A percentile compares a stretch with the other conserved stretches of the same genome.
Evolutionary conservation across 2,797 vertebrate genomes (phyloP).

Genomic region (Helarctos malayanus): DNA sequence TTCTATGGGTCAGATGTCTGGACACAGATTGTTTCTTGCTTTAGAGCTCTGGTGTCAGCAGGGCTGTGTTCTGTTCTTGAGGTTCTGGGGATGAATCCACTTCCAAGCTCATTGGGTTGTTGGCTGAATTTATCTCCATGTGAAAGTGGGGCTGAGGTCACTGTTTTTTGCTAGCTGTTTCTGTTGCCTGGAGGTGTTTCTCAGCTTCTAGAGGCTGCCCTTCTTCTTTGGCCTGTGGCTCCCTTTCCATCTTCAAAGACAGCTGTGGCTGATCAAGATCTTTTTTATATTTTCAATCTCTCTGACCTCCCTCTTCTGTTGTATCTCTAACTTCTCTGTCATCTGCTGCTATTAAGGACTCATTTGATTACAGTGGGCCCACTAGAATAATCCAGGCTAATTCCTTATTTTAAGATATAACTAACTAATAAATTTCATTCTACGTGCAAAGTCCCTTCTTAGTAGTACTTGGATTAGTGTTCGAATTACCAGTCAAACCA

Average conservation of each 20-base stretch:
- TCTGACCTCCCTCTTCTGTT: background rate
- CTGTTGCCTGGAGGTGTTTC: background rate
- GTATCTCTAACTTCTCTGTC: background rate
- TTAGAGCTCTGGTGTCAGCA: background rate
- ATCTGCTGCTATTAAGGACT: background rate
- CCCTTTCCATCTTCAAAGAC: background rate
- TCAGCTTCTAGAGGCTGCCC: background rate
- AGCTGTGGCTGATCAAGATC: background rate
- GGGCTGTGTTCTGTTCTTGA: background rate
- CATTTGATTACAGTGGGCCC: background rate
- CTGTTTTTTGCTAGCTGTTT: background rate
- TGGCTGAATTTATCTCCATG: background rate
- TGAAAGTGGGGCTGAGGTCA: background rate
- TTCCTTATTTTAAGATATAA: slow-evolving; percentile 19
- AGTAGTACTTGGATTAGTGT: background rate
- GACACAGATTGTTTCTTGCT: background rate
- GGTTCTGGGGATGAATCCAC: background rate
- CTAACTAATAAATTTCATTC: slow-evolving; percentile 23
- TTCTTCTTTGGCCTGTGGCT: background rate
- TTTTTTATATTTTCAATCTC: background rate
- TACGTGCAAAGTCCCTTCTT: background rate
- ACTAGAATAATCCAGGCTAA: background rate
- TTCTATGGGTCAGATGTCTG: background rate
- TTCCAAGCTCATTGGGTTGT: background rate
- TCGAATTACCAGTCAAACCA: background rate